Base-by-base conservation (phyloP, 1,140 invertebrate genomes). In the Drosophila lowei region DNA sequence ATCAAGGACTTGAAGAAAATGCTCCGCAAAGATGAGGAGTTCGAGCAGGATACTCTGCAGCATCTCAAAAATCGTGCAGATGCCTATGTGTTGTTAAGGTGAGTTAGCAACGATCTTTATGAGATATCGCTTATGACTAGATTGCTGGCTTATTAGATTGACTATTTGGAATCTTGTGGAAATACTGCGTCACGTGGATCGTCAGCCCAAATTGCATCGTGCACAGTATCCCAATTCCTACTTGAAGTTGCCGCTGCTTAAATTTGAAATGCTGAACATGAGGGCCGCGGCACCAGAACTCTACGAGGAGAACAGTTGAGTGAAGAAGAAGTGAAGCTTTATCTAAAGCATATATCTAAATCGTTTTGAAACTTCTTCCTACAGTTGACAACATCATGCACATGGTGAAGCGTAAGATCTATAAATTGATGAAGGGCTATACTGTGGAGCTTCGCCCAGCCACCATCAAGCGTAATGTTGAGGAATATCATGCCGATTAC, bases 261-360 rank as follows among this genome's bases (percentile, higher is more conserved):
- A 89, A 60, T 91, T 90, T 9, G 88, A 91, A 54, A 90, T 90
- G 86, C 54, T 89, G 1, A 88, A 77, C 28, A 89, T 90, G 84
- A 61, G 77, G n/a, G 90, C 90, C 42, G 76, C 67, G 28, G 71
- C 90, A 1, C 90, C 90, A 8, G 81, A 85, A 53, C 54, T 73
- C 25, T 89, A 71, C 38, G 90, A 91, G 60, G 85, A 89, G 21
- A 89, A 91, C 59, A 75, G 90, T 91, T 88, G 23, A 76, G 83
- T 67, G 15, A 8, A 0, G 6, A 13, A 9, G 2, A 3, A 13
- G 1, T 21, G 2, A 21, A 1, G 21, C 1, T 11, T 1, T 25
- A 41, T 4, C 6, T 6, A 9, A 11, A 41, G 0, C 9, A 2
- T 13, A 43, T 57, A 34, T 42, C 58, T 52, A 13, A 23, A 23